These are phyloP conservation scores for Calliphora vomitoria DNA, from an alignment of 2,888 invertebrate species.

Conservation along the genomic window DNA sequence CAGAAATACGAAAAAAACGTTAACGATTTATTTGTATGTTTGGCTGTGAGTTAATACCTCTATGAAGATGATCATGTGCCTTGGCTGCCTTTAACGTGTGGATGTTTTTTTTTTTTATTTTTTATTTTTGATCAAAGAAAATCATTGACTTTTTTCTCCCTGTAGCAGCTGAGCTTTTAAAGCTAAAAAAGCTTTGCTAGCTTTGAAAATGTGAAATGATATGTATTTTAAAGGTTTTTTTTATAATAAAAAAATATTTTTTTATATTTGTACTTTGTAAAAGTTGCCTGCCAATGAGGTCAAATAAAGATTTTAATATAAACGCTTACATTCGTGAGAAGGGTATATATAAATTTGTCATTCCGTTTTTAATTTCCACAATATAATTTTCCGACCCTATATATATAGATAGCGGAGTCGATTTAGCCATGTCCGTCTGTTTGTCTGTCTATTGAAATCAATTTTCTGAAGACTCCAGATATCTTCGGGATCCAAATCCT, in stretches of 20 bases:
- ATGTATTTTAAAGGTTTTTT: conserved; percentile 22
- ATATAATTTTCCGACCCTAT: no score
- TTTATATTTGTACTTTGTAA: conserved; percentile 4
- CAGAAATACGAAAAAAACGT: conserved; percentile 1
- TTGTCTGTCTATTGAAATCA: no score
- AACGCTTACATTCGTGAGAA: background rate
- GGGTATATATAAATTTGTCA: no score
- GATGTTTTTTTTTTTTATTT: conserved; percentile 16
- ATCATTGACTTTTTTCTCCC: conserved; percentile 42
- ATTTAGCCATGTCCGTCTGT: no score
- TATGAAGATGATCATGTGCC: conserved; percentile 64
- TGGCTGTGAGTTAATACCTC: background rate
- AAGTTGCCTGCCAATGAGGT: conserved; percentile 5
- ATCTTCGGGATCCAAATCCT: no score
- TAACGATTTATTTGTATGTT: background rate
- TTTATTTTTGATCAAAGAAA: conserved; percentile 37
- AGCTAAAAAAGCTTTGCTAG: background rate
- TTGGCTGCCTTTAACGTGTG: conserved; percentile 1
- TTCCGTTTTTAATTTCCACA: no score
- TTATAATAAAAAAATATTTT: background rate
- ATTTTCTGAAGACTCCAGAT: no score
- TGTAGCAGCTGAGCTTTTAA: conserved; percentile 19
- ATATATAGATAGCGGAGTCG: no score
- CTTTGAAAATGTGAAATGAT: background rate
- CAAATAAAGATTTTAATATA: background rate